phyloP scores from a whole-genome alignment of 1,140 invertebrate species.

The Chironomus striatipennis region DNA sequence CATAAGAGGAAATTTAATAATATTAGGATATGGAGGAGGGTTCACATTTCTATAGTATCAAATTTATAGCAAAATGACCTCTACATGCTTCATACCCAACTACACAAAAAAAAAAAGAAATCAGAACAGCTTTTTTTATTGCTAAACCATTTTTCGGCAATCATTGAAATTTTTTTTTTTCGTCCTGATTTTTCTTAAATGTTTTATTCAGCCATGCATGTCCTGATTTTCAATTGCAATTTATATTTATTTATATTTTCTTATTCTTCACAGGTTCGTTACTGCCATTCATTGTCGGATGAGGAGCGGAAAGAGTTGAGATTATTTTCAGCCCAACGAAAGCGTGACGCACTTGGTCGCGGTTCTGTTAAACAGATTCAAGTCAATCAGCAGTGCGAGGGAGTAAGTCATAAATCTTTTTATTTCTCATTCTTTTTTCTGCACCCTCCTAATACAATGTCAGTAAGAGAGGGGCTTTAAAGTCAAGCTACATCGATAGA shows the following conservation, averaged over 20 bases:
- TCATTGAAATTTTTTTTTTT: neutral
- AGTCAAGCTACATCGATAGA: neutral
- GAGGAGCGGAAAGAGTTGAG: constrained; percentile 87
- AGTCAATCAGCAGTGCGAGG: constrained; percentile 57
- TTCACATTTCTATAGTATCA: too few relatives aligned
- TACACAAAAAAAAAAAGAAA: neutral
- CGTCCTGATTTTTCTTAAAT: neutral
- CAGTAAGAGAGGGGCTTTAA: neutral
- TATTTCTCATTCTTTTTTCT: too few relatives aligned
- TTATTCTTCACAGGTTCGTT: constrained; percentile 56
- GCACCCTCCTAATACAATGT: too few relatives aligned
- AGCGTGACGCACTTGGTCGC: constrained; percentile 84
- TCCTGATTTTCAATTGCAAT: constrained; percentile 10
- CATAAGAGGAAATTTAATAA: constrained; percentile 20
- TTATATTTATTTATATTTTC: neutral
- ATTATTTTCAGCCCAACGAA: constrained; percentile 85
- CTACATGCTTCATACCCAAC: too few relatives aligned
- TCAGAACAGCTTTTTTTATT: constrained; percentile 16
- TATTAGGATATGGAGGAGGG: neutral
- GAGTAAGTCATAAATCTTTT: constrained; percentile 52
- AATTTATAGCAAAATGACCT: too few relatives aligned
- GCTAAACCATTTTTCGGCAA: neutral
- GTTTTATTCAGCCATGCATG: neutral
- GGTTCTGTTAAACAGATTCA: constrained; percentile 77
- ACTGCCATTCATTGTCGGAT: constrained; percentile 86